Evolutionary conservation across 2,888 invertebrate genomes (phyloP).

Genomic region (Lissonota sp.): DNA sequence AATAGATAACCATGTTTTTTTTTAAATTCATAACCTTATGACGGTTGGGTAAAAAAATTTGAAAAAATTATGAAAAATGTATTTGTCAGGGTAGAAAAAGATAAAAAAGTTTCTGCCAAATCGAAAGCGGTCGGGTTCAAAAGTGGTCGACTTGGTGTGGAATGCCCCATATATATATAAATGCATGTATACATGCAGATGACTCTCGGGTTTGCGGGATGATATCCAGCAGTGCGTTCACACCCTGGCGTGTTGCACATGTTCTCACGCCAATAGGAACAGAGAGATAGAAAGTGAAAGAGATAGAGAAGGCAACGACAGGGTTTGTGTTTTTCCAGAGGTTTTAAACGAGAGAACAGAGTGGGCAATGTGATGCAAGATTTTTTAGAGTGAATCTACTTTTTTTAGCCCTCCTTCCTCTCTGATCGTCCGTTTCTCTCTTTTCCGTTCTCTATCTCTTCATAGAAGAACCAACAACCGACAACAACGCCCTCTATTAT

Average conservation of each 20-base stretch:
- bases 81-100: no score
- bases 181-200: no score
- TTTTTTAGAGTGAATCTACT: conserved; percentile 47
- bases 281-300: not conserved
- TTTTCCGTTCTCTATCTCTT: conserved; percentile 14
- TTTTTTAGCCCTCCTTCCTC: conserved; percentile 36
- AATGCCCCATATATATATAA: no score
- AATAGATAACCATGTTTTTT: no score
- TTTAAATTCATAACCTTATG: no score
- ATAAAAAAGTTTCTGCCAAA: no score
- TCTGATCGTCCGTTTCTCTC: not conserved
- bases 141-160: no score
- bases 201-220: no score
- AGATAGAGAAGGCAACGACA: conserved; percentile 29
- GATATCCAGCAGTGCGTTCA: conserved; percentile 27
- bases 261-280: conserved; percentile 6
- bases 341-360: conserved; percentile 17
- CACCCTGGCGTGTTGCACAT: conserved; percentile 22
- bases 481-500: conserved; percentile 41
- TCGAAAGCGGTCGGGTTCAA: no score
- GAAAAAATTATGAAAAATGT: no score
- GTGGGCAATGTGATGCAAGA: conserved; percentile 21
- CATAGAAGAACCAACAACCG: conserved; percentile 10
- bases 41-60: no score
- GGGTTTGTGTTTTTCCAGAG: conserved; percentile 6